Evolutionary conservation across 2,113 vertebrate species (phyloP).

Genomic region (Daphoenositta chrysoptera): DNA sequence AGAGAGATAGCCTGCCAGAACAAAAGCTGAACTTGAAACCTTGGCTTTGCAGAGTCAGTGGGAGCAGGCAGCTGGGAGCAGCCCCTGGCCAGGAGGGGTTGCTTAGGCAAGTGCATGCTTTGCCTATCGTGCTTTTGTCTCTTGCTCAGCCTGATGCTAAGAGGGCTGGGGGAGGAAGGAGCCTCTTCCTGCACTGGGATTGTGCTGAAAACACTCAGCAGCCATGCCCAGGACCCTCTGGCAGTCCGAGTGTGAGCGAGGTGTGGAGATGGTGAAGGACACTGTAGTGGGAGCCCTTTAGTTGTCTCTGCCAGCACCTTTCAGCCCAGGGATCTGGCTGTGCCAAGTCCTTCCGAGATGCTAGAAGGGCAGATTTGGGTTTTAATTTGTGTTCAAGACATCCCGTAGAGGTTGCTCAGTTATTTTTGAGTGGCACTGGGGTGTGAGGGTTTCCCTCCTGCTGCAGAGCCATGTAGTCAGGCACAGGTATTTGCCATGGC

Average conservation of each 20-base stretch:
- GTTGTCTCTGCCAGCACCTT: not conserved
- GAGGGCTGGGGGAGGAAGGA: not conserved
- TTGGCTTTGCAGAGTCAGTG: not conserved
- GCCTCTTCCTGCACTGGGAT: not conserved
- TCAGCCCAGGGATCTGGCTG: not conserved
- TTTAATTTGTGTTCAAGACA: not conserved
- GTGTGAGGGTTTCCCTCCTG: not conserved
- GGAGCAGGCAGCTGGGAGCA: not conserved
- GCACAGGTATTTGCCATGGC: not conserved
- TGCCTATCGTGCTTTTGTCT: accelerated
- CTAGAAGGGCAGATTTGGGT: not conserved
- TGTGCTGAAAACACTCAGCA: not conserved
- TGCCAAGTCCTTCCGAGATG: not conserved
- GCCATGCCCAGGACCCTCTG: not conserved
- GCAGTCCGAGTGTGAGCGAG: not conserved
- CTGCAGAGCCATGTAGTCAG: not conserved
- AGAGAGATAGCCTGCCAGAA: slow-evolving; percentile 36
- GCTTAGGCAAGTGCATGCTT: not conserved
- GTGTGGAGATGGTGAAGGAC: not conserved
- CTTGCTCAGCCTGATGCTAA: not conserved
- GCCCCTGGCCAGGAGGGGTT: not conserved
- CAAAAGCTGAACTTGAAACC: slow-evolving; percentile 40
- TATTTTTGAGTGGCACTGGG: not conserved
- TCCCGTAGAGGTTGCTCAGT: not conserved
- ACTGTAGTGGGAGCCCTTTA: not conserved